Conservation (phyloP, 2,113 vertebrate genomes). For the Redunca redunca region DNA sequence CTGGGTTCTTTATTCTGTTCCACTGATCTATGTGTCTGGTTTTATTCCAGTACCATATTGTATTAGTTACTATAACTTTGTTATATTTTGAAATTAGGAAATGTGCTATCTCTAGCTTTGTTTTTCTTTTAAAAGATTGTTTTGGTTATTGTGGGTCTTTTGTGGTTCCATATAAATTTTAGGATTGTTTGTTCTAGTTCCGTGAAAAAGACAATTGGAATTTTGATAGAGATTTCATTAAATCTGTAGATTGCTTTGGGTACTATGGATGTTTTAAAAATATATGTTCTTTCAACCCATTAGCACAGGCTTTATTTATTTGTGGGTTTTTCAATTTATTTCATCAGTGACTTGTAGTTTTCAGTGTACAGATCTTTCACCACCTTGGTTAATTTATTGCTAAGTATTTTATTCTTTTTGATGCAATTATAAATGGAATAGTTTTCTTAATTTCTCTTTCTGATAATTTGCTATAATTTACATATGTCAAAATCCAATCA, state of each 20-base stretch:
- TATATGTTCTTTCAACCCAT: neutral
- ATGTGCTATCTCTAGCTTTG: neutral
- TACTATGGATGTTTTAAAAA: neutral
- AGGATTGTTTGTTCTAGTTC: neutral
- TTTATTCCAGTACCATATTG: neutral
- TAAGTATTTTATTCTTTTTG: neutral
- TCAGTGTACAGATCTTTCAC: neutral
- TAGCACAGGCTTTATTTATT: neutral
- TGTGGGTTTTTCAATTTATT: neutral
- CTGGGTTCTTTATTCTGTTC: neutral
- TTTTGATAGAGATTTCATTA: neutral
- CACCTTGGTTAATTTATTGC: neutral
- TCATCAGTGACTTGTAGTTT: neutral
- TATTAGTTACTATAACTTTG: neutral
- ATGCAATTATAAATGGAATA: neutral
- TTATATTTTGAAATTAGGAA: neutral
- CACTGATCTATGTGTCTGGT: neutral
- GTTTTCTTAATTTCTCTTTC: neutral
- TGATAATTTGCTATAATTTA: neutral
- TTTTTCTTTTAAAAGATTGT: neutral
- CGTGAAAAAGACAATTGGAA: neutral
- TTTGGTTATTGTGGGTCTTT: neutral
- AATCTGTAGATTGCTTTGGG: neutral
- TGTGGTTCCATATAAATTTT: neutral
- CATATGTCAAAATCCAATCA: neutral